A percentile compares a stretch with the other conserved stretches of the same genome.
phyloP scores from a whole-genome alignment of 2,797 vertebrate genomes.

The Streptopelia turtur region DNA sequence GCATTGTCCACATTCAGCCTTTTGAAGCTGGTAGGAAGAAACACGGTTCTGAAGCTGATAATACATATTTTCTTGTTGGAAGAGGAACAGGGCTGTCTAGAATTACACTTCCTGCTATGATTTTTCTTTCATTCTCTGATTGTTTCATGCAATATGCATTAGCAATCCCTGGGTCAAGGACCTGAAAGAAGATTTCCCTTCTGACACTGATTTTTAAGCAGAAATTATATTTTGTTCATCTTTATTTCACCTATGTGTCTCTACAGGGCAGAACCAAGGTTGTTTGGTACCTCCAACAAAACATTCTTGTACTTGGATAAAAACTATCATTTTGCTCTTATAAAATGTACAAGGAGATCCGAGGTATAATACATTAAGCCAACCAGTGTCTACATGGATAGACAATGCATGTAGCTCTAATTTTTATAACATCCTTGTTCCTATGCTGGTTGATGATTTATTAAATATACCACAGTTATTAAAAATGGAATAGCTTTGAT shows the following conservation, averaged over 20 bases:
- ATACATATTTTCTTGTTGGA: neutral
- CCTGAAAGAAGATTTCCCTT: neutral
- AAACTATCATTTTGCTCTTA: neutral
- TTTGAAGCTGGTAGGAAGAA: neutral
- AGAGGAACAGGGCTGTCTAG: neutral
- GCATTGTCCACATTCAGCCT: neutral
- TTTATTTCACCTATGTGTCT: neutral
- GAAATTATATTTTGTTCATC: neutral
- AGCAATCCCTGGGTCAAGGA: neutral
- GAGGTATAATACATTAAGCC: neutral
- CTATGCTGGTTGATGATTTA: neutral
- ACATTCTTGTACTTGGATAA: neutral
- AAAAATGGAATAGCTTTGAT: constrained; percentile 20
- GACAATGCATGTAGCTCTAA: neutral
- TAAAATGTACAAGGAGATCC: neutral
- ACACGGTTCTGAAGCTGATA: neutral
- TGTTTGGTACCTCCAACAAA: neutral
- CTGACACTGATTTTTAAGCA: neutral
- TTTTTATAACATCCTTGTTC: neutral
- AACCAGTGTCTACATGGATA: neutral
- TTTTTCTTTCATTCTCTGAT: neutral
- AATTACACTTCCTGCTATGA: neutral
- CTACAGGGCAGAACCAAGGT: neutral
- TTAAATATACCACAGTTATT: neutral
- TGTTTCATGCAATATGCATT: neutral